Base-by-base conservation (phyloP, 2,797 vertebrate species). In the Prunella strophiata region DNA sequence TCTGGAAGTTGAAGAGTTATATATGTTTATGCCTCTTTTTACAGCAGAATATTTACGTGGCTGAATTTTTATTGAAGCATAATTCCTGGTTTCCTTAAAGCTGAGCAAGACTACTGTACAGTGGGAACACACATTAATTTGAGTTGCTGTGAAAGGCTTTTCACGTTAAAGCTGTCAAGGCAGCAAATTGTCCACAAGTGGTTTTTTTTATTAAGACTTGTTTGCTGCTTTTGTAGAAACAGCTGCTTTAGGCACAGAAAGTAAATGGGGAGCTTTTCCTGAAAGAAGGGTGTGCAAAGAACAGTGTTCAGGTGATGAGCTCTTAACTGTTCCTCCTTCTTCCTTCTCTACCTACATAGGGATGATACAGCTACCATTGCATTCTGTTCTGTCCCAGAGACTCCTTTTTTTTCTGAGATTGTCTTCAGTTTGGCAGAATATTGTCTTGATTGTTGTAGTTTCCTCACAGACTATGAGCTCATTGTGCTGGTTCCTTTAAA, bases 51-150 rank as follows among this genome's bases (percentile, higher is more conserved):
- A 90, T 96, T 96, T 97, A 86, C 2, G 5, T 79, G 80, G 62
- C 82, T 94, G 92, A 89, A 43, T 93, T 97, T 97, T 96, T 91
- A 95, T 92, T 94, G 93, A 93, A 92, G 91, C 84, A 42, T 90
- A 96, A 95, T 90, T 95, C 95, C 79, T 82, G 91, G 68, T 95
- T 96, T 95, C 79, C 83, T 86, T 95, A 76, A 90, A 94, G 77
- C 93, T 93, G 88, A 85, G 82, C 78, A 57, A 42, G 59, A 42
- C 93, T 95, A 73, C 95, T 91, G 85, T 93, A 81, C 50, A 40
- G 45, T 80, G 84, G 82, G 75, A 87, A 45, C 43, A 57, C 30
- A 59, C 54, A 22, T 90, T 71, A 43, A 84, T 74, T 78, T 74
- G 52, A 67, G 81, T 88, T 84, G n/a, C 86, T 51, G 45, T 94